Conservation (phyloP, 1,140 invertebrate species). For the Drosophila chauvacae region DNA sequence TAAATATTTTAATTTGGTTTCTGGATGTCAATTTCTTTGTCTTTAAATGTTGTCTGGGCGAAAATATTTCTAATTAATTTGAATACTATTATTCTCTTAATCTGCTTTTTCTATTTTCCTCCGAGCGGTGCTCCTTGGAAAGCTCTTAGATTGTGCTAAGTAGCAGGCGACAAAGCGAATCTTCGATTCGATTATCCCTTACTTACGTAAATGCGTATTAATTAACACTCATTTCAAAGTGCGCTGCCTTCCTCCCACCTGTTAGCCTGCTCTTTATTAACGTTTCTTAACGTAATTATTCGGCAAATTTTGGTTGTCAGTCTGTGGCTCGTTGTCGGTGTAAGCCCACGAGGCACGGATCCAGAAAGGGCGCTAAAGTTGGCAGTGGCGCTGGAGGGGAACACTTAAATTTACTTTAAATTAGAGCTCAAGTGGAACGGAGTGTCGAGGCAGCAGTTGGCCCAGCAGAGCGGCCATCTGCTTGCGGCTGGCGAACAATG, state of each 20-base stretch:
- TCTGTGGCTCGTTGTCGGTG: slow-evolving; percentile 8
- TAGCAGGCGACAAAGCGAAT: slow-evolving; percentile 4
- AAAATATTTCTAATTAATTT: neutral
- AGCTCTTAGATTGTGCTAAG: neutral
- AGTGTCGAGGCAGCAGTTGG: slow-evolving; percentile 6
- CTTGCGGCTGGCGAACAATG: slow-evolving; percentile 12
- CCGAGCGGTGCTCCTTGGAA: neutral
- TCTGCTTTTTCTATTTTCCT: neutral
- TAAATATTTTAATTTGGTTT: neutral
- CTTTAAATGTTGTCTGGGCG: neutral
- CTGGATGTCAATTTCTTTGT: neutral
- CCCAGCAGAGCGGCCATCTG: slow-evolving; percentile 5
- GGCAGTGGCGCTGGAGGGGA: neutral
- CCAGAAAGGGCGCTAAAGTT: neutral
- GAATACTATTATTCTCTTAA: no score
- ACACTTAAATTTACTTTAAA: slow-evolving; percentile 19
- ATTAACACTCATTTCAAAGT: slow-evolving; percentile 11
- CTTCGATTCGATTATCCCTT: slow-evolving; percentile 5
- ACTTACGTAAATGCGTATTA: slow-evolving; percentile 10
- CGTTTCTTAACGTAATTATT: slow-evolving; percentile 20
- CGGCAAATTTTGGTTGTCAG: slow-evolving; percentile 8
- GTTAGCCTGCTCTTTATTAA: neutral
- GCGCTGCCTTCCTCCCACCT: neutral
- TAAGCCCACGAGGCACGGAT: neutral
- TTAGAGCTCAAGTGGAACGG: slow-evolving; percentile 9